Conservation (phyloP, 1,140 invertebrate genomes). For the Lasioglossum baleicum region DNA sequence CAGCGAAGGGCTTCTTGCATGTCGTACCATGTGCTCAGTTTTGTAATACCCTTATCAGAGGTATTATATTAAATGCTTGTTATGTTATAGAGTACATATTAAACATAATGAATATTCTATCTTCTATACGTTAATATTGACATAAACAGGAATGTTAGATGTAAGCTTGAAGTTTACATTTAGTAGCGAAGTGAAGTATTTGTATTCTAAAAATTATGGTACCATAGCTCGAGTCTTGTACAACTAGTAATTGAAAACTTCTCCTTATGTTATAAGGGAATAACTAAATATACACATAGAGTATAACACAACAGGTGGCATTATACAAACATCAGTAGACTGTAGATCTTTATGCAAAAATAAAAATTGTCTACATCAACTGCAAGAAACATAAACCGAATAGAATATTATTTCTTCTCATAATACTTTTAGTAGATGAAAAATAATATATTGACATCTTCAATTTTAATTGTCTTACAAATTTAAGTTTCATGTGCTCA, state of each 20-base stretch:
- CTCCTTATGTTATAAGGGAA: not conserved
- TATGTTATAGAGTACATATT: not conserved
- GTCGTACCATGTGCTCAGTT: constrained; percentile 36
- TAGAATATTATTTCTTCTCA: too few species aligned
- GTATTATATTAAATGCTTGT: constrained; percentile 29
- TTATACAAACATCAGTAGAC: not conserved
- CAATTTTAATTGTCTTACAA: too few species aligned
- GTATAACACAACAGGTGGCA: constrained; percentile 42
- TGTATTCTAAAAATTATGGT: not conserved
- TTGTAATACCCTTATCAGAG: constrained; percentile 28
- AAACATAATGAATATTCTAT: not conserved
- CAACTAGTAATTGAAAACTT: not conserved
- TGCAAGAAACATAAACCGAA: too few species aligned
- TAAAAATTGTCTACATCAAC: too few species aligned
- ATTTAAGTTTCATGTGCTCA: too few species aligned
- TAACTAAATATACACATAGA: not conserved
- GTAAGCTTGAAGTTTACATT: not conserved
- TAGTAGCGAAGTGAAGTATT: not conserved
- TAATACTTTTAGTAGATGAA: too few species aligned
- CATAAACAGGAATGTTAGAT: not conserved
- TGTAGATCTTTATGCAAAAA: too few species aligned
- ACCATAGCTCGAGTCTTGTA: not conserved
- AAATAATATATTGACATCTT: too few species aligned
- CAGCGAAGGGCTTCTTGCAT: constrained; percentile 34
- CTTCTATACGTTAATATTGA: not conserved